Evolutionary conservation across 1,140 invertebrate species (phyloP).

Genomic region (Sycophila sp.): DNA sequence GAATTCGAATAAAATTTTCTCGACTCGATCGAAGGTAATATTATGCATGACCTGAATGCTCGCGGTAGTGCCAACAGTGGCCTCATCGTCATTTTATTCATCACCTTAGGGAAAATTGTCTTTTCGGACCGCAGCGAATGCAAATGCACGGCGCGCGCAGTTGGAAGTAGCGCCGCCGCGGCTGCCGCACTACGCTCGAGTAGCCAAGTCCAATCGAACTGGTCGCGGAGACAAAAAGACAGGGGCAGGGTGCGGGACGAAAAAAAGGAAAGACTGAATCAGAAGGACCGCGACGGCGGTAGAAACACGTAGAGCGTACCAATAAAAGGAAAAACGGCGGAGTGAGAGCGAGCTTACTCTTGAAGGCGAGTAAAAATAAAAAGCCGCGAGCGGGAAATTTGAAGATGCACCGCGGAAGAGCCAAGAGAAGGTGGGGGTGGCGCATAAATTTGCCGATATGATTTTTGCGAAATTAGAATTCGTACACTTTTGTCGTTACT

Average conservation of each 20-base stretch:
- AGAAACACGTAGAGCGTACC: conserved; percentile 1
- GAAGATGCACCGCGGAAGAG: background rate
- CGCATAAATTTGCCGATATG: background rate
- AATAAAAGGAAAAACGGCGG: conserved; percentile 1
- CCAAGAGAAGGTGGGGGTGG: background rate
- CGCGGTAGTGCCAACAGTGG: background rate
- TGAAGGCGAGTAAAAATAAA: background rate
- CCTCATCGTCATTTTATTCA: conserved; percentile 14
- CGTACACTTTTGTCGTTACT: background rate
- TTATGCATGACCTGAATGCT: background rate
- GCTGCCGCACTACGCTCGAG: background rate
- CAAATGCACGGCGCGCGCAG: background rate
- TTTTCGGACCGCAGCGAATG: conserved; percentile 14
- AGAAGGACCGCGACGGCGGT: conserved; percentile 34
- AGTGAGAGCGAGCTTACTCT: background rate
- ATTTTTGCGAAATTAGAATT: background rate
- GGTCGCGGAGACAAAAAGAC: conserved; percentile 5
- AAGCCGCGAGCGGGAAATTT: background rate
- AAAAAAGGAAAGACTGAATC: conserved; percentile 27
- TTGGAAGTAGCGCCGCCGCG: background rate
- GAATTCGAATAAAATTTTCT: background rate
- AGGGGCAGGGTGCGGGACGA: background rate
- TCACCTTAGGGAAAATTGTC: conserved; percentile 21
- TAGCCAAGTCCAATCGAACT: conserved; percentile 29
- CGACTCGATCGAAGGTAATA: background rate